Evolutionary conservation across 2,888 invertebrate genomes (phyloP).

Genomic region (Tetragonisca angustula): DNA sequence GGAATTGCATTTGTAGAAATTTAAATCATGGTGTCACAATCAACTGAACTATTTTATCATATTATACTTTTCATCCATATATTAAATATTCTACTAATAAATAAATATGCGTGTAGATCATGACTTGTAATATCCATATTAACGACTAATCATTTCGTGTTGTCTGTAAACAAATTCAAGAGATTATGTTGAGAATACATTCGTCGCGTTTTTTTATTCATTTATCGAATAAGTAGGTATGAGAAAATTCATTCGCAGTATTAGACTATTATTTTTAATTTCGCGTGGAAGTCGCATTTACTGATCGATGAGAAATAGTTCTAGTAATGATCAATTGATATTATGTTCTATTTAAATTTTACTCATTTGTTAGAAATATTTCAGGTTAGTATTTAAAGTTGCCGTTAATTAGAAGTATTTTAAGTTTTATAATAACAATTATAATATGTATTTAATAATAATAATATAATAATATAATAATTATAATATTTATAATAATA

Average conservation of each 20-base stretch:
- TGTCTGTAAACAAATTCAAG: conserved; percentile 31
- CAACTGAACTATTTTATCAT: conserved; percentile 4
- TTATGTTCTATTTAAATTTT: conserved; percentile 36
- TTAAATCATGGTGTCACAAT: conserved; percentile 8
- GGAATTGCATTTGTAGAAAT: background rate
- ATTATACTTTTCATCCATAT: background rate
- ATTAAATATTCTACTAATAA: background rate
- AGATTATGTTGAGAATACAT: background rate
- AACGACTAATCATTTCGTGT: conserved; percentile 25
- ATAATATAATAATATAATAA: too few species aligned
- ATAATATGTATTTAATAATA: background rate
- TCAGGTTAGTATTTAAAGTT: conserved; percentile 52
- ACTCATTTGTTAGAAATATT: conserved; percentile 25
- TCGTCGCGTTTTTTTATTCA: conserved; percentile 18
- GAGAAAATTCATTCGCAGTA: conserved; percentile 44
- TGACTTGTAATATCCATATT: background rate
- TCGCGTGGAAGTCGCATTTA: conserved; percentile 1
- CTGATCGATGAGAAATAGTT: background rate
- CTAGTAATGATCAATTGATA: conserved; percentile 17
- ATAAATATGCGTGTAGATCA: background rate
- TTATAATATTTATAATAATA: background rate
- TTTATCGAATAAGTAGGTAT: conserved; percentile 16
- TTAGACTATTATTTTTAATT: conserved; percentile 26
- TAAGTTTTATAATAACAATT: background rate
- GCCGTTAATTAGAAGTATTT: background rate